A percentile compares a stretch with the other conserved stretches of the same genome.
Evolutionary conservation across 2,888 invertebrate genomes (phyloP).

Genomic region (Sepioteuthis lessoniana): DNA sequence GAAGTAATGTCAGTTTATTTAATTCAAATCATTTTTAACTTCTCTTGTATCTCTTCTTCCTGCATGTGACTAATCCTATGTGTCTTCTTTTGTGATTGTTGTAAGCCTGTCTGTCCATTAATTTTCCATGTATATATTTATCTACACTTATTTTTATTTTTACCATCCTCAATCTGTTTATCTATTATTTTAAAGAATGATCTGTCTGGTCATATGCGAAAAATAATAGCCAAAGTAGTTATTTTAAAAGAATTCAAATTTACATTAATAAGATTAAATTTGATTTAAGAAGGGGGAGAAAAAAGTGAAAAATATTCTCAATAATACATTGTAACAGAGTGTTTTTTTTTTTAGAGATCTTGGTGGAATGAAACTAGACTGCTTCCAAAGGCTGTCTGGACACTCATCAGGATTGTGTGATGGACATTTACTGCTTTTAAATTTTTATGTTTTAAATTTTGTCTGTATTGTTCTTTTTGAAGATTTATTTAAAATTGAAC

Average conservation of each 20-base stretch:
- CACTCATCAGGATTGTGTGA: background rate
- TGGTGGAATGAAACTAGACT: conserved; percentile 48
- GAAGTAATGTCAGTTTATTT: background rate
- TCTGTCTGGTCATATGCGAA: conserved; percentile 46
- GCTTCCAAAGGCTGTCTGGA: conserved; percentile 42
- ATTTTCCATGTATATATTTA: background rate
- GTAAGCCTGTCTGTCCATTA: conserved; percentile 16
- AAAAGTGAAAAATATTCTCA: background rate
- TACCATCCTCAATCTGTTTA: background rate
- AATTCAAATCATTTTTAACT: conserved; percentile 33
- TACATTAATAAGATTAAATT: background rate
- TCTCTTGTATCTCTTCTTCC: background rate
- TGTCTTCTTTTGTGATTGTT: background rate
- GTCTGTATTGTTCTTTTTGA: background rate
- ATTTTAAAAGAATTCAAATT: background rate
- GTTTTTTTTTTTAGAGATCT: background rate
- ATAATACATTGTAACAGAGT: background rate
- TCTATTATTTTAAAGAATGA: conserved; percentile 47
- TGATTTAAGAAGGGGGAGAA: background rate
- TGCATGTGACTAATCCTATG: conserved; percentile 24
- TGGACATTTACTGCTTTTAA: conserved; percentile 33
- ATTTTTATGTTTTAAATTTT: background rate
- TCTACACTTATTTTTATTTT: background rate
- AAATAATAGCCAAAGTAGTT: background rate
- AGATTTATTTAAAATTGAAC: background rate